Evolutionary conservation across 2,888 invertebrate genomes (phyloP), one percentile per base, ranked within the genome.

Genomic region (Germaria angustata): DNA sequence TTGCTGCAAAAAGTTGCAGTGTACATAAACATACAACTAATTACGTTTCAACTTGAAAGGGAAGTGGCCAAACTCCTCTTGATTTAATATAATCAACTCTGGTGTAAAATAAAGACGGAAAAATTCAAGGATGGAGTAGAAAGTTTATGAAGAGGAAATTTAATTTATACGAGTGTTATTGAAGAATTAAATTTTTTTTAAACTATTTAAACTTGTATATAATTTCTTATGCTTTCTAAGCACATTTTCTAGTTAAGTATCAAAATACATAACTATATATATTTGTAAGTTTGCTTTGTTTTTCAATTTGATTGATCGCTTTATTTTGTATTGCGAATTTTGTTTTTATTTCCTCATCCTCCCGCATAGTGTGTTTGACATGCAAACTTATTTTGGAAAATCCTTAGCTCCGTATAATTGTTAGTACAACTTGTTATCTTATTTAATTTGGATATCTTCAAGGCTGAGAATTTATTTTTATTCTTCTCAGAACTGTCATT

Each of bases 221-320:
- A n/a, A 34, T 0, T 51, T n/a, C 7, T n/a, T 28, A 2, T 8
- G n/a, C 11, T n/a, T 51, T 24, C n/a, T 13, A 13, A 24, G 24
- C 8, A 1, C 8, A 11, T 20, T 46, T 41, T 1, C 1, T 15
- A 2, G 15, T 6, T 5, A 41, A n/a, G 8, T 44, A n/a, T 44
- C 7, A 15, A 8, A 1, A 15, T 15, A 15, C 3, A 15, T 28
- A n/a, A n/a, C n/a, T n/a, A n/a, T 34, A 46, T 15, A 39, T 53
- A 22, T 24, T 15, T 36, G 34, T 36, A 32, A 44, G n/a, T 44
- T 59, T 65, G 61, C 22, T 61, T n/a, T n/a, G n/a, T 59, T 32
- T 75, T 59, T 46, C 75, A 75, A 39, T 65, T 72, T 82, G 79
- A 82, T 82, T 79, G 82, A 82, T 82, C 75, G 66, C 65, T 75